A percentile compares a stretch with the other conserved stretches of the same genome.
Conservation (phyloP, 35 echinoderm and acorn worm species). For the Diadema setosum region DNA sequence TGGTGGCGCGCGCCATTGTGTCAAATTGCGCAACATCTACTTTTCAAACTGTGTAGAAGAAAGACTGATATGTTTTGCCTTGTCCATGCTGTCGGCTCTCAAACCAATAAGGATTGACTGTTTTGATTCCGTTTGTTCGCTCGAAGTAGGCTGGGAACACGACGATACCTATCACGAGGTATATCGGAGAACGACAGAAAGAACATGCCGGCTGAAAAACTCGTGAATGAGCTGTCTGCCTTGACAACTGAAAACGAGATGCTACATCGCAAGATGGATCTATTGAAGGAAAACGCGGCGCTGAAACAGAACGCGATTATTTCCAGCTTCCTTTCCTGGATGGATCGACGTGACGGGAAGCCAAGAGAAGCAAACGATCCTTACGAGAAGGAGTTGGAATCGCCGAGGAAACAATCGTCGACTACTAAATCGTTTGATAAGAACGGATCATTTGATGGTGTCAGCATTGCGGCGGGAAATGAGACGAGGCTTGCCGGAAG, state of each 20-base stretch:
- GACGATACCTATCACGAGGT: too few relatives aligned
- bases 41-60: too few relatives aligned
- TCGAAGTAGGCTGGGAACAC: too few relatives aligned
- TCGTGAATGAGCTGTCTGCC: too few relatives aligned
- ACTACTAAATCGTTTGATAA: background rate
- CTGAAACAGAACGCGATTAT: conserved; percentile 22
- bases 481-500: background rate
- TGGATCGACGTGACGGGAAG: background rate
- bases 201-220: too few relatives aligned
- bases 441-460: background rate
- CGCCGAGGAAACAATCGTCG: background rate
- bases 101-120: too few relatives aligned
- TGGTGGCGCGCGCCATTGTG: too few relatives aligned
- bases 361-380: background rate
- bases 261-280: conserved; percentile 6
- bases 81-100: too few relatives aligned
- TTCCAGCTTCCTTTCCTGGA: conserved; percentile 17
- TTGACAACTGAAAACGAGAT: conserved; percentile 24
- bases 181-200: too few relatives aligned
- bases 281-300: conserved; percentile 14
- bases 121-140: too few relatives aligned
- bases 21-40: too few relatives aligned
- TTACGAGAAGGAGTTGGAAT: background rate
- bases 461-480: background rate
- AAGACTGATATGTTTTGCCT: too few relatives aligned